phyloP scores from a whole-genome alignment of 2,797 vertebrate genomes.

The Aldrovandia affinis region DNA sequence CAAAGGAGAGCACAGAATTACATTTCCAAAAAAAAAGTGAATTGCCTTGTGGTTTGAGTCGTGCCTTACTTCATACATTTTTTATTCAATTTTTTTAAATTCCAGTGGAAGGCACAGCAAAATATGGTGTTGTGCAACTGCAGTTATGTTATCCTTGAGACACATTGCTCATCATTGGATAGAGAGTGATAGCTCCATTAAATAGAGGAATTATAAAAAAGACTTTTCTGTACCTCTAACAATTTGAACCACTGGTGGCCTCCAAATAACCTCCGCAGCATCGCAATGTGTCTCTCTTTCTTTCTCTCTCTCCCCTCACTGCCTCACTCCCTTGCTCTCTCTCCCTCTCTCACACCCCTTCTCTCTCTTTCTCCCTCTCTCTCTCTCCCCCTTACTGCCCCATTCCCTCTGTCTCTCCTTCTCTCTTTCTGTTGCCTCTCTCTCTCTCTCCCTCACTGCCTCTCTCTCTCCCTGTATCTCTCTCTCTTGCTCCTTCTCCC shows the following conservation, averaged over 20 bases:
- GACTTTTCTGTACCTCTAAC: neutral
- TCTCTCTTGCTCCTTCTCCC: neutral
- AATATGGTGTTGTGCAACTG: neutral
- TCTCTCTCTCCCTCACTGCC: neutral
- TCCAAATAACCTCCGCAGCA: neutral
- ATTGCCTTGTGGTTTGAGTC: neutral
- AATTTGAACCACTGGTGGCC: neutral
- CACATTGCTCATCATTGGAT: neutral
- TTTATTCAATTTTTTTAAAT: neutral
- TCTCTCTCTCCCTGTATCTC: no score
- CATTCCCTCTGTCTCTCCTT: no score
- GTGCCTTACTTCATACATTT: neutral
- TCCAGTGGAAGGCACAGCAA: neutral
- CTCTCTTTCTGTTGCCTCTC: neutral
- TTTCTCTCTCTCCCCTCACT: no score
- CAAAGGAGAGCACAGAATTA: neutral
- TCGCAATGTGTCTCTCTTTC: neutral
- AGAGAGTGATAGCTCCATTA: neutral
- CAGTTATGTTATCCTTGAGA: conserved; percentile 11
- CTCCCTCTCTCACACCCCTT: neutral
- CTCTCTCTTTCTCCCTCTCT: neutral
- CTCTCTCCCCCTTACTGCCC: no score
- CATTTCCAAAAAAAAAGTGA: no score
- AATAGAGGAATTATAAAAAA: neutral
- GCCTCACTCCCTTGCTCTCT: no score